These are phyloP conservation scores for Metridium senile DNA, from an alignment of 92 coral and sea anemone species.

Conservation along the genomic window DNA sequence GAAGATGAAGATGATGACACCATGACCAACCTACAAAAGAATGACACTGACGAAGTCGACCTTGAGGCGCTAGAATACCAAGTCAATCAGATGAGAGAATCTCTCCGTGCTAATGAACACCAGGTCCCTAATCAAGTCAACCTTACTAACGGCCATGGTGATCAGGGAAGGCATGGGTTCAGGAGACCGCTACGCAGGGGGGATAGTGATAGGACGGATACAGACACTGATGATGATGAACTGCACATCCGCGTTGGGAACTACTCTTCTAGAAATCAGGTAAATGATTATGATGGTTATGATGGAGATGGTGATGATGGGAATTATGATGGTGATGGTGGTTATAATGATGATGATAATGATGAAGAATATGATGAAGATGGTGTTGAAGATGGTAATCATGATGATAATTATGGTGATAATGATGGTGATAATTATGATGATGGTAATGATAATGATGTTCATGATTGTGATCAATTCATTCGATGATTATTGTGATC, in stretches of 20 bases:
- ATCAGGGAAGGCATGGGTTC: slow-evolving; percentile 28
- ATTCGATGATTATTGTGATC: neutral
- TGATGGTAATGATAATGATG: neutral
- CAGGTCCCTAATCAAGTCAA: slow-evolving; percentile 37
- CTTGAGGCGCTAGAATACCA: slow-evolving; percentile 76
- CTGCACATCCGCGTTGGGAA: slow-evolving; percentile 57
- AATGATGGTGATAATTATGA: neutral
- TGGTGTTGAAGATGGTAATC: neutral
- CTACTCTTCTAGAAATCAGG: slow-evolving; percentile 73
- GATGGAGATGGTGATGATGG: neutral
- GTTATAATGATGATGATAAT: neutral
- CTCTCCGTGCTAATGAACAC: slow-evolving; percentile 64
- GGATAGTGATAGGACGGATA: slow-evolving; percentile 67
- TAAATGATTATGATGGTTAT: neutral
- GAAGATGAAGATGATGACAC: slow-evolving; percentile 77
- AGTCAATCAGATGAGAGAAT: slow-evolving; percentile 83
- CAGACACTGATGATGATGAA: slow-evolving; percentile 74
- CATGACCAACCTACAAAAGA: slow-evolving; percentile 12
- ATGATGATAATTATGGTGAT: neutral
- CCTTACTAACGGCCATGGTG: slow-evolving; percentile 71
- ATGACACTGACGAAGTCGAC: slow-evolving; percentile 52
- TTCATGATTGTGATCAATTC: neutral
- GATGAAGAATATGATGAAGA: neutral
- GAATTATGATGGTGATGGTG: neutral
- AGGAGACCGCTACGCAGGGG: slow-evolving; percentile 49